A percentile compares a stretch with the other conserved stretches of the same genome.
phyloP scores from a whole-genome alignment of 2,888 invertebrate genomes.

The Lucinisca nassula region DNA sequence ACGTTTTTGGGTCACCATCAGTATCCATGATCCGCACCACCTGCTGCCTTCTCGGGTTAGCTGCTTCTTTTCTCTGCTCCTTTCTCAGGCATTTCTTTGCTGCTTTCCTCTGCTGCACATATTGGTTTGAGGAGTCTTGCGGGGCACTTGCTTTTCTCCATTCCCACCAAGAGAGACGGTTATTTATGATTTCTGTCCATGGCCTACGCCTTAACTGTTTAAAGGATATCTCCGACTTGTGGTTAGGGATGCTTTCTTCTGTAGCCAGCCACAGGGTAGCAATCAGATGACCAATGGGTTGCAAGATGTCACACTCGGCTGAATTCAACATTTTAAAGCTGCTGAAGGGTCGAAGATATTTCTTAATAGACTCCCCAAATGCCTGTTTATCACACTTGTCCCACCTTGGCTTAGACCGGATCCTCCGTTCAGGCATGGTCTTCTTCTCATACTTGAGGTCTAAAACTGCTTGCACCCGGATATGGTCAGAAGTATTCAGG shows the following conservation, averaged over 20 bases:
- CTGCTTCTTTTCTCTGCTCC: not conserved
- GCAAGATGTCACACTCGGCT: not conserved
- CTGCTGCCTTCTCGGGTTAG: not conserved
- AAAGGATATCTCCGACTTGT: too few species aligned
- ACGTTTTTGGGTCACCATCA: not conserved
- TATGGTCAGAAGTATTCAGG: not conserved
- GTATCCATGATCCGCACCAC: not conserved
- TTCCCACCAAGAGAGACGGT: too few species aligned
- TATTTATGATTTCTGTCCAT: too few species aligned
- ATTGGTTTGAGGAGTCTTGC: too few species aligned
- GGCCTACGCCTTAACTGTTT: too few species aligned
- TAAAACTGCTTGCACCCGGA: not conserved
- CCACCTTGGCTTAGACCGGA: not conserved
- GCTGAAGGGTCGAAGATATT: not conserved
- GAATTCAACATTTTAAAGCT: not conserved
- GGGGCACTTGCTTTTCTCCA: too few species aligned
- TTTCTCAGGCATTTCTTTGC: too few species aligned
- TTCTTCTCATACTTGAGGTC: not conserved
- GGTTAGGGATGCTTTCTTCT: not conserved
- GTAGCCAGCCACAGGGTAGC: not conserved
- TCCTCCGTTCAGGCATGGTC: not conserved
- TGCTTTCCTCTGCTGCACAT: too few species aligned
- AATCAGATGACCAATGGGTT: not conserved
- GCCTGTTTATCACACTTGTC: not conserved
- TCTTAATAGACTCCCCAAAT: not conserved